Percentiles rank a stretch among this genome's conserved stretches.
Evolutionary conservation across 2,888 invertebrate species (phyloP).

Genomic region (Pantelozetes paolii): DNA sequence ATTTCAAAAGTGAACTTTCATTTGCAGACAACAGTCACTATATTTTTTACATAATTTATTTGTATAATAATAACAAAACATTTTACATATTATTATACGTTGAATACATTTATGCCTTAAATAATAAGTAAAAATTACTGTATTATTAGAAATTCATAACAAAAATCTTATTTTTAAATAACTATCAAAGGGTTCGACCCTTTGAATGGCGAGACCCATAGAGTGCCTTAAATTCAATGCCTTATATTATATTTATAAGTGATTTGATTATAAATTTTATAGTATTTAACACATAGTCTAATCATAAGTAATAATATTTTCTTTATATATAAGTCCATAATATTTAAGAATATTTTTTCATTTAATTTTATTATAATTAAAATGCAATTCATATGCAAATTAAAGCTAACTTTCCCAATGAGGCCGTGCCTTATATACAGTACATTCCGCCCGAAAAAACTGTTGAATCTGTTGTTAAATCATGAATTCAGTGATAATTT

Average conservation of each 20-base stretch:
- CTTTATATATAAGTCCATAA: not conserved
- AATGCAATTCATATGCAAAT: not conserved
- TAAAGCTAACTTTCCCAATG: too few relatives aligned
- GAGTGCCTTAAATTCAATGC: slow-evolving; percentile 24
- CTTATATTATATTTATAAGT: too few relatives aligned
- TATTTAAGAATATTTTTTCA: not conserved
- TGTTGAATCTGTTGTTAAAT: not conserved
- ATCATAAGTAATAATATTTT: not conserved
- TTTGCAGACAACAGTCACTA: too few relatives aligned
- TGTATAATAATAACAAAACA: not conserved
- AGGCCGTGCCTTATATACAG: slow-evolving; percentile 22
- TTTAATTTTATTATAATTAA: not conserved
- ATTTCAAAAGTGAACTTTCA: too few relatives aligned
- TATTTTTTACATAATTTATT: not conserved
- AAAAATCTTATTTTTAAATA: not conserved
- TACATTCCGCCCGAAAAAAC: slow-evolving; percentile 31
- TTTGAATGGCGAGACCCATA: not conserved
- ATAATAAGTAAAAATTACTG: not conserved
- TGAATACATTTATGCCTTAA: too few relatives aligned
- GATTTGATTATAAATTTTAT: not conserved
- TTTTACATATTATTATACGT: too few relatives aligned
- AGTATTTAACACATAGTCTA: slow-evolving; percentile 20
- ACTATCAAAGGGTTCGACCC: slow-evolving; percentile 4
- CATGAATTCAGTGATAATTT: not conserved
- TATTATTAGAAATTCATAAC: not conserved